Percentiles rank a stretch among this genome's conserved stretches.
Conservation (phyloP, 2,797 vertebrate genomes). For the Valencia hispanica region DNA sequence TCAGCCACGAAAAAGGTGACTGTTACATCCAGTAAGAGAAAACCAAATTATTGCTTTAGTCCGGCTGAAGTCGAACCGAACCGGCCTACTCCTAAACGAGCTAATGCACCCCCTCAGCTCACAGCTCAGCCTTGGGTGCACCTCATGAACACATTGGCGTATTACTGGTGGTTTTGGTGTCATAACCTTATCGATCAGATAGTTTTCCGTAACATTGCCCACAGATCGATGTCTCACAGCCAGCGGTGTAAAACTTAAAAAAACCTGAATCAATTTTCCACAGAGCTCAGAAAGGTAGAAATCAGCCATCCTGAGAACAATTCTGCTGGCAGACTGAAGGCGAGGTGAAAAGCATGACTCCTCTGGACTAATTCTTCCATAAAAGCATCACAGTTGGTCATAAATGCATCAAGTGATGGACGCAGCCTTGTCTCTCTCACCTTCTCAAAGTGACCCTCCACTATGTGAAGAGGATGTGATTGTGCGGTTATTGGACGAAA, state of each 20-base stretch:
- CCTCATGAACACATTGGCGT: no score
- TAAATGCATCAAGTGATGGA: slow-evolving; percentile 5
- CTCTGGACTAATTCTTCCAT: neutral
- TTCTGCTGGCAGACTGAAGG: neutral
- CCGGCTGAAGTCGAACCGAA: no score
- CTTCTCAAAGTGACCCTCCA: slow-evolving; percentile 2
- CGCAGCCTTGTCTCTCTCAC: neutral
- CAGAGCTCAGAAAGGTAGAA: neutral
- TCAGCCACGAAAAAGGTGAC: no score
- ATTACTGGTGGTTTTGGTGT: no score
- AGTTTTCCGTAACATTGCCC: no score
- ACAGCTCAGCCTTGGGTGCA: no score
- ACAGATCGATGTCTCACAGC: neutral
- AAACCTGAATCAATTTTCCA: neutral
- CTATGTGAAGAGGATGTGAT: slow-evolving; percentile 7
- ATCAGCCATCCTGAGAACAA: neutral
- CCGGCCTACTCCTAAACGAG: no score
- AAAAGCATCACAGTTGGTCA: neutral
- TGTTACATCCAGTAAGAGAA: no score
- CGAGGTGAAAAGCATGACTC: neutral
- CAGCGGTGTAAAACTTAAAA: neutral
- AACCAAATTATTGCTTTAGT: no score
- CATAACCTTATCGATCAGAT: neutral
- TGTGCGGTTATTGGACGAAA: slow-evolving; percentile 11
- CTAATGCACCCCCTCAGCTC: no score